A percentile compares a stretch with the other conserved stretches of the same genome.
Evolutionary conservation across 1,140 invertebrate species (phyloP).

Genomic region (Drosophila sp.): DNA sequence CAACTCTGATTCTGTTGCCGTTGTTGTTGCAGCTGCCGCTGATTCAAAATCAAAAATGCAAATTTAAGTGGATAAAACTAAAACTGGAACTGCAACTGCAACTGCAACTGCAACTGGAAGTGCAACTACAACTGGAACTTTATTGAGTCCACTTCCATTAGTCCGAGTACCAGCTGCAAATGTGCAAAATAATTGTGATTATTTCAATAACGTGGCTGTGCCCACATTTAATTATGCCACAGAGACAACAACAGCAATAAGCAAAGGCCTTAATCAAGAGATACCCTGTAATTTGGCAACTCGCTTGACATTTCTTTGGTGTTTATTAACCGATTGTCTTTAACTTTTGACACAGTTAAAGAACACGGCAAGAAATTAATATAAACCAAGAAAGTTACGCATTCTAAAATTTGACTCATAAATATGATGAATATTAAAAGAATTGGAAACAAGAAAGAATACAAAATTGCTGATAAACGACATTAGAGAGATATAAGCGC

Average conservation of each 20-base stretch:
- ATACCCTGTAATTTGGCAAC: conserved; percentile 18
- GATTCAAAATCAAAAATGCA: conserved; percentile 69
- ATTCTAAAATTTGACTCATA: too few species aligned
- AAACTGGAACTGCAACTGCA: conserved; percentile 26
- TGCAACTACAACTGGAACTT: conserved; percentile 28
- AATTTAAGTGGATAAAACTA: conserved; percentile 60
- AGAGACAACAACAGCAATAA: conserved; percentile 24
- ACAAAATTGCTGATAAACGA: too few species aligned
- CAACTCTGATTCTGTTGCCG: conserved; percentile 11
- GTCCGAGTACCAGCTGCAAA: conserved; percentile 37
- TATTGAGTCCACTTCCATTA: conserved; percentile 2
- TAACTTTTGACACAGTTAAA: too few species aligned
- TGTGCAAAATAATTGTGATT: conserved; percentile 75
- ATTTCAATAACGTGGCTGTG: conserved; percentile 67
- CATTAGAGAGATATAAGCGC: too few species aligned
- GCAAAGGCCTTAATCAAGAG: not conserved
- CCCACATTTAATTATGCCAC: conserved; percentile 71
- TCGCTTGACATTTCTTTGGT: not conserved
- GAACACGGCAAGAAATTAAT: too few species aligned
- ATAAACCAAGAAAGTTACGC: too few species aligned
- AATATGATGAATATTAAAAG: too few species aligned
- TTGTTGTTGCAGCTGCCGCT: conserved; percentile 35
- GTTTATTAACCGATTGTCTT: not conserved
- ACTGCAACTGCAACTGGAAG: conserved; percentile 25
- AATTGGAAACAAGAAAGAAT: too few species aligned